Evolutionary conservation across 2,888 invertebrate genomes (phyloP), one percentile per base, ranked within the genome.

Genomic region (Diadromus collaris): DNA sequence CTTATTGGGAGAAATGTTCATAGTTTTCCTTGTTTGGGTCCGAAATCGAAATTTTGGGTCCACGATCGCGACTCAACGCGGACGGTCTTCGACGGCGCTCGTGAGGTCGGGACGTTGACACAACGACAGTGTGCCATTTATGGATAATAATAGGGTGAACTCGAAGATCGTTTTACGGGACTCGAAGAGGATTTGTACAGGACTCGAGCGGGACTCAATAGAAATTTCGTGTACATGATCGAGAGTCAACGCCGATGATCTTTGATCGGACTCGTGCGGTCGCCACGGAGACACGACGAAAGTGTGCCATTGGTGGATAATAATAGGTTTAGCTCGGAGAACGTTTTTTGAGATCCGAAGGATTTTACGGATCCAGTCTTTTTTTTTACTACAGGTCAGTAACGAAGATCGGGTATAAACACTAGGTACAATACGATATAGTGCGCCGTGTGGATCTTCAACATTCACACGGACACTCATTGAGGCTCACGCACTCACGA

Each of bases 121-220:
- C 60, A 21, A 41, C 29, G 19, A 60, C 32, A 32, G 61, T 61
- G 61, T 61, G 61, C 61, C 41, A 61, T 61, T 61, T 6, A 10
- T 38, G 24, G 38, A 41, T 61, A 34, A 7, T 10, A 61, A 13
- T 32, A 2, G 13, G 5, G 7, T 34, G 21, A 3, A 19, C 19
- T 41, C 2, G 38, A 34, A 5, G 13, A 51, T 10, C 21, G 51
- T 24, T 51, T 51, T 13, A 51, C 10, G 51, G 10, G 24, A 51
- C 16, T 24, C 51, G 10, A 24, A 51, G 21, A n/a, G n/a, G n/a
- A n/a, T 44, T 44, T 44, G 41, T 44, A 13, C 16, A 44, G n/a
- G n/a, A n/a, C n/a, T n/a, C n/a, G n/a, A n/a, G n/a, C n/a, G n/a
- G n/a, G 34, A 6, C 27, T n/a, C 21, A 38, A 13, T 38, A 2